Base-by-base conservation (phyloP, 2,113 vertebrate species). In the Calyptommatus sinebrachiatus region DNA sequence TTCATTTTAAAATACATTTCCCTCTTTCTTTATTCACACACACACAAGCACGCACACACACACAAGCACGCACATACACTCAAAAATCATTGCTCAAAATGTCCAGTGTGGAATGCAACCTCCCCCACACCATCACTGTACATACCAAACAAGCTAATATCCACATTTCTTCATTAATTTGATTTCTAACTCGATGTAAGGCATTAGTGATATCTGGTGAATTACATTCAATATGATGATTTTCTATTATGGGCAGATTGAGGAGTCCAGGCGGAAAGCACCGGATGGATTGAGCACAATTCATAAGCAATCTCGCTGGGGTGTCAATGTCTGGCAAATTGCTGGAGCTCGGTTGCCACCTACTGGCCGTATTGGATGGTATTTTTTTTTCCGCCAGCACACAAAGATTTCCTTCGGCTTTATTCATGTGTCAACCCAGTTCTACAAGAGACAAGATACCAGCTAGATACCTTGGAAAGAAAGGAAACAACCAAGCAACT, bases 331-430 rank as follows among this genome's bases (percentile, higher is more conserved):
- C 75, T 77, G 57, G 24, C 68, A 86, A 41, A 84, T 93, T 24
- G 28, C 83, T 87, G 88, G 85, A 83, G 78, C 80, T 92, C 83
- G 76, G 84, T 83, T 91, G 85, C 92, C 95, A 94, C 91, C 95
- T 95, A 85, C 89, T 91, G 95, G 91, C 62, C 2, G 0, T 1
- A 1, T 14, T 12, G 22, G 9, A 46, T 60, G 75, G 28, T 29
- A 41, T 62, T 76, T 74, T 60, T 62, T 80, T 75, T 45, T 81
- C 50, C 79, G n/a, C 79, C 79, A 10, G 21, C 29, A 53, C 45
- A 72, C 71, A 53, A 53, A 76, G 79, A 65, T 73, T 74, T 48
- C 14, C 71, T 76, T 65, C 26, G 0, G 1, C 5, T 76, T 78
- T 73, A 29, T 63, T 71, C 50, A 35, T 63, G 67, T 67, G 76